Conservation (phyloP, 1,140 invertebrate species). For the Holotrichia oblita region DNA sequence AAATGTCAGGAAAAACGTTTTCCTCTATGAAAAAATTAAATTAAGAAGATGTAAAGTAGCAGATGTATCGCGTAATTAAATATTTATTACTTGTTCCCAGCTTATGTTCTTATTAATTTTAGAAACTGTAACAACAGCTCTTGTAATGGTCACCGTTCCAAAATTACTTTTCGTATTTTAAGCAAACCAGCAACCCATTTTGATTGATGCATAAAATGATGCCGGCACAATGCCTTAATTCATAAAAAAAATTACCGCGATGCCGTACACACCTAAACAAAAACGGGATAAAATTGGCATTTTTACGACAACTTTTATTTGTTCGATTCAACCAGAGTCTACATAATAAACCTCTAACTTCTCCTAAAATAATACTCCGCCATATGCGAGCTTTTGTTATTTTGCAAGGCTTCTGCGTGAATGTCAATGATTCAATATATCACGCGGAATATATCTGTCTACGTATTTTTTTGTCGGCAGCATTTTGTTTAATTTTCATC, state of each 20-base stretch:
- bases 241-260: too few species aligned
- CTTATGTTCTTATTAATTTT: too few species aligned
- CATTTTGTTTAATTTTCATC: constrained; percentile 7
- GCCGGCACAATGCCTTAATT: not conserved
- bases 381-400: too few species aligned
- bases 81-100: too few species aligned
- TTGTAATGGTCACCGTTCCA: too few species aligned
- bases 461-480: not conserved
- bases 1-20: too few species aligned
- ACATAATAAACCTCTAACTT: not conserved
- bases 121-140: too few species aligned
- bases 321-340: not conserved
- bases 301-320: not conserved
- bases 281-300: not conserved
- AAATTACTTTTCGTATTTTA: too few species aligned
- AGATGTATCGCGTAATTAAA: too few species aligned
- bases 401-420: too few species aligned
- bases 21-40: too few species aligned
- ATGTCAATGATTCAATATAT: not conserved
- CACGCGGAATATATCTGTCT: not conserved
- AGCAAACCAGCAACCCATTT: not conserved
- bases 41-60: too few species aligned
- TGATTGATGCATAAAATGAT: not conserved
- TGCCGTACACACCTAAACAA: not conserved
- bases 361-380: not conserved